Percentiles rank a stretch among this genome's conserved stretches.
phyloP scores from a whole-genome alignment of 2,888 invertebrate species.

The Ophraella communa region DNA sequence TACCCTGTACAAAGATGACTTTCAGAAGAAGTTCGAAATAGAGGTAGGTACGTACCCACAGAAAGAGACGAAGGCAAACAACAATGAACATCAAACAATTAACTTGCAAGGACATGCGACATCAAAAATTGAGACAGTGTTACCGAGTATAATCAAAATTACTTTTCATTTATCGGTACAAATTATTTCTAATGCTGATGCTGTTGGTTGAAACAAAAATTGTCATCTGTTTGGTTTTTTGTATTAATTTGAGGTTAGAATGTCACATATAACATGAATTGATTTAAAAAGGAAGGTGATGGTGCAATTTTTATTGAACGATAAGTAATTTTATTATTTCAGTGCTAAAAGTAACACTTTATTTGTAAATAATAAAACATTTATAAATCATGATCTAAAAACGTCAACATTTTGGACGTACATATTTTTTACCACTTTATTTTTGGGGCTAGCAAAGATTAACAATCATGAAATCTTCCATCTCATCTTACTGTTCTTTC shows the following conservation, averaged over 20 bases:
- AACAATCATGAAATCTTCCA: no score
- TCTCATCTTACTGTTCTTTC: no score
- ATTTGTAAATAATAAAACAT: background rate
- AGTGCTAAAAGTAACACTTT: background rate
- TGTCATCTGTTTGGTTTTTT: no score
- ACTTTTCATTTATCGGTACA: background rate
- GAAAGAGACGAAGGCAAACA: constrained; percentile 56
- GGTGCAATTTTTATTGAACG: no score
- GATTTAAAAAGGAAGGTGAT: no score
- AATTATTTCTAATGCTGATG: no score
- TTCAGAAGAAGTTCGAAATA: constrained; percentile 35
- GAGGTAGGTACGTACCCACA: constrained; percentile 50
- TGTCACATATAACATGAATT: no score
- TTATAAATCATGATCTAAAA: background rate
- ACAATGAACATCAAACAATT: constrained; percentile 60
- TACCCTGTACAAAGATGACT: constrained; percentile 3
- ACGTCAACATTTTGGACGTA: background rate
- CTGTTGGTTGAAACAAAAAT: no score
- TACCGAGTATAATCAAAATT: background rate
- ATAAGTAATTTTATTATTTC: background rate
- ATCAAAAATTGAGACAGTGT: constrained; percentile 49
- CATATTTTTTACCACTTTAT: no score
- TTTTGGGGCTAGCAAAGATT: no score
- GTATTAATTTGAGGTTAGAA: no score
- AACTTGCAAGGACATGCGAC: constrained; percentile 58